Percentiles rank a stretch among this genome's conserved stretches.
These are phyloP conservation scores for Drosophila lini DNA, from an alignment of 1,140 invertebrate genomes.

Conservation along the genomic window DNA sequence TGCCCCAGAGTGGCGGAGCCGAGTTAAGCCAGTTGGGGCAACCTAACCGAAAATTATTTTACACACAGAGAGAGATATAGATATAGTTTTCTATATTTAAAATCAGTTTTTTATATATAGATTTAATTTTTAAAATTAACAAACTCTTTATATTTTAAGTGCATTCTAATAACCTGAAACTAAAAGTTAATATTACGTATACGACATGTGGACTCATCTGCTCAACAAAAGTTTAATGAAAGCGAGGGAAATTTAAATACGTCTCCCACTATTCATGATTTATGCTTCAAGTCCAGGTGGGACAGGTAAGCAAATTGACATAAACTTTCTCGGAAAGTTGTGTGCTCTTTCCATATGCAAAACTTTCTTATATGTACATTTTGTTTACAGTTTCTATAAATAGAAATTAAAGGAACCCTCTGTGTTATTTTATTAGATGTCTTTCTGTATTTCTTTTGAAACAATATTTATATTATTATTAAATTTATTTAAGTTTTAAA, in stretches of 20 bases:
- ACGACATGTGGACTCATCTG: slow-evolving; percentile 14
- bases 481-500: not conserved
- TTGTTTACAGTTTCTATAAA: slow-evolving; percentile 2
- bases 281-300: slow-evolving; percentile 3
- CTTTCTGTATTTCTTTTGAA: not conserved
- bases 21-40: slow-evolving; percentile 12
- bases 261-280: slow-evolving; percentile 15
- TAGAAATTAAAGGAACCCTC: not conserved
- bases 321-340: not conserved
- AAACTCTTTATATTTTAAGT: not conserved
- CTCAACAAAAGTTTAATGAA: slow-evolving; percentile 1
- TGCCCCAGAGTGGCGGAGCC: slow-evolving; percentile 28
- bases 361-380: not conserved
- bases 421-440: not conserved
- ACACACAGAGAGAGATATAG: slow-evolving; percentile 1
- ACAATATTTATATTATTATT: not conserved
- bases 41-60: slow-evolving; percentile 3
- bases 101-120: too few species aligned
- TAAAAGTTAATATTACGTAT: slow-evolving; percentile 3
- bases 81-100: not conserved
- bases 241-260: not conserved
- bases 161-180: not conserved
- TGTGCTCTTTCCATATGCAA: not conserved
- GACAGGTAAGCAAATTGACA: slow-evolving; percentile 1
- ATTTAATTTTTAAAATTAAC: not conserved